phyloP scores from a whole-genome alignment of 2,797 vertebrate genomes.

The Cyprinella venusta region DNA sequence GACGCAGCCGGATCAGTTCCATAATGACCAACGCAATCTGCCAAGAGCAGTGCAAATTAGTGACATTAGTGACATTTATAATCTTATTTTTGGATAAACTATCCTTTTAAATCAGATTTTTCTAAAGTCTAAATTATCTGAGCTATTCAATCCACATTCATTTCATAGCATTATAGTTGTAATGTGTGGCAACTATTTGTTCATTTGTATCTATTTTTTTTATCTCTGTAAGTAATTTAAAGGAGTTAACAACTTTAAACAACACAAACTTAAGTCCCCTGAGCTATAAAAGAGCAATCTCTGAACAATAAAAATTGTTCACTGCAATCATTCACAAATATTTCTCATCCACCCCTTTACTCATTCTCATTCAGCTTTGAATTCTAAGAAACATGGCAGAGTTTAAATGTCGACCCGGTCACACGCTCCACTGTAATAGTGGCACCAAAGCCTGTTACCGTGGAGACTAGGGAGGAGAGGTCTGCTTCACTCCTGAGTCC shows the following conservation, averaged over 20 bases:
- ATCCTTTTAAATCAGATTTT: not conserved
- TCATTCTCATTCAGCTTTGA: slow-evolving; percentile 17
- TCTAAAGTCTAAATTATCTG: not conserved
- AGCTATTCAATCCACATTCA: not conserved
- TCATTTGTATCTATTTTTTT: not conserved
- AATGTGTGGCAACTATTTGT: not conserved
- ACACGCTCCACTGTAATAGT: slow-evolving; percentile 43
- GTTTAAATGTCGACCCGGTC: slow-evolving; percentile 50
- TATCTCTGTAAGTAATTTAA: not conserved
- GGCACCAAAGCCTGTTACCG: slow-evolving; percentile 46
- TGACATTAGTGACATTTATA: not conserved
- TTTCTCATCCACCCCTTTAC: not conserved
- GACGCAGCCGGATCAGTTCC: no score
- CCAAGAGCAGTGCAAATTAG: no score
- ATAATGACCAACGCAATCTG: no score
- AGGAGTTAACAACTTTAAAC: not conserved
- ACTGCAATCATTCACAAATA: not conserved
- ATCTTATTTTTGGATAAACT: not conserved
- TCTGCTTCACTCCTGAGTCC: slow-evolving; percentile 30
- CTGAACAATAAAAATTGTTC: not conserved
- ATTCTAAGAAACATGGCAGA: slow-evolving; percentile 19
- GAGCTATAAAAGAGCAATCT: not conserved
- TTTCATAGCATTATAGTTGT: not conserved
- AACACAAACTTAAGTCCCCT: not conserved
- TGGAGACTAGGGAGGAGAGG: slow-evolving; percentile 54